Evolutionary conservation across 2,797 vertebrate genomes (phyloP).

Genomic region (Varecia variegata): DNA sequence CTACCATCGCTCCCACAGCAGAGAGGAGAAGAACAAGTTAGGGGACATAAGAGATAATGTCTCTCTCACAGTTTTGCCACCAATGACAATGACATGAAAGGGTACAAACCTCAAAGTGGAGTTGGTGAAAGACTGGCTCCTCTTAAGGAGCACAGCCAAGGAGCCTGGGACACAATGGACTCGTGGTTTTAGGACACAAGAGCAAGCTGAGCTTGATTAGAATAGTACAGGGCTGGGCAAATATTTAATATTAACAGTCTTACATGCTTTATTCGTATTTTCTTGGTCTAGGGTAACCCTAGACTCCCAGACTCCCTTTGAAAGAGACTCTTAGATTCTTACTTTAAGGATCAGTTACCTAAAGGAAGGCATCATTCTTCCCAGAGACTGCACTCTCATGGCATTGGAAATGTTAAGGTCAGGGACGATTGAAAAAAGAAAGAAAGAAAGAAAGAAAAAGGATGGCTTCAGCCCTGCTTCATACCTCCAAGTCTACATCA

Average conservation of each 20-base stretch:
- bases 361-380: background rate
- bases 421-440: background rate
- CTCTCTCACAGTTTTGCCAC: background rate
- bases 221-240: background rate
- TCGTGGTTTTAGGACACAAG: background rate
- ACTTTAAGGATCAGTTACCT: background rate
- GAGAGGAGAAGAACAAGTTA: background rate
- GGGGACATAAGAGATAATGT: background rate
- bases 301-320: background rate
- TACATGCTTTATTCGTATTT: background rate
- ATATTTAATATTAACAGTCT: background rate
- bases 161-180: background rate
- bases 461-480: rapidly evolving
- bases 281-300: background rate
- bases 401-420: background rate
- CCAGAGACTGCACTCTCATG: background rate
- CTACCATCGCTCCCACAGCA: background rate
- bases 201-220: constrained; percentile 12
- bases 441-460: background rate
- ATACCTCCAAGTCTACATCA: background rate
- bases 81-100: background rate
- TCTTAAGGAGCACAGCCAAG: background rate
- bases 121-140: background rate
- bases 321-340: background rate
- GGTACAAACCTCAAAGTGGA: background rate